Base-by-base conservation (phyloP, 2,113 vertebrate species). In the Cebus imitator region DNA sequence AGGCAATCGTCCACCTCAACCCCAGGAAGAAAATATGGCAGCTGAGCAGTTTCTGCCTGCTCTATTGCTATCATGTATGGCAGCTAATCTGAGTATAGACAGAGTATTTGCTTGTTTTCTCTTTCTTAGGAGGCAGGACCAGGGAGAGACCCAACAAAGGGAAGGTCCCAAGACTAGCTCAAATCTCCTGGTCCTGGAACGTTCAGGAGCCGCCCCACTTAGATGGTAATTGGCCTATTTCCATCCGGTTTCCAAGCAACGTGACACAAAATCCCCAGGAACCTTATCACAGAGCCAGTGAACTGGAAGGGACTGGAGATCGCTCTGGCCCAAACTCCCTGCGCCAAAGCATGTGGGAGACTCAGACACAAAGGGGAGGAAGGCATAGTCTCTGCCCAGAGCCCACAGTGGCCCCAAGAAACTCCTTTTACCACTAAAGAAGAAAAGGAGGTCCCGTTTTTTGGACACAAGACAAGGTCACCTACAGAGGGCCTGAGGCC, bases 241-340 rank as follows among this genome's bases (percentile, higher is more conserved):
- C 96, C 94, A 92, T 81, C 70, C 52, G 0, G 64, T 97, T 78
- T 87, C 97, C 85, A 72, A 92, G 97, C 98, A 97, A 97, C 84
- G 0, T 6, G 81, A 85, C 80, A 80, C 57, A 17, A 82, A 91
- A 58, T 70, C 75, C 90, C 32, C 11, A 9, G 18, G 91, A 68
- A 93, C 61, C 23, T 70, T 45, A 90, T 95, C 97, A 37, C 78
- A 0, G 1, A 90, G 96, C 95, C 92, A 66, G 90, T 66, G 72
- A 88, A 55, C 92, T 57, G 94, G 80, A 96, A 96, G 93, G 70
- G 58, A 1, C 81, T 14, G 17, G 89, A 58, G 72, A 52, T 80
- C 43, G 8, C 84, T 45, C 58, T 7, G 16, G 16, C 72, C 32
- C 78, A 55, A 50, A 66, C 43, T 43, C 91, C 72, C 57, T 5